Base-by-base conservation (phyloP, 2,113 vertebrate genomes). In the Bujurquina vittata region DNA sequence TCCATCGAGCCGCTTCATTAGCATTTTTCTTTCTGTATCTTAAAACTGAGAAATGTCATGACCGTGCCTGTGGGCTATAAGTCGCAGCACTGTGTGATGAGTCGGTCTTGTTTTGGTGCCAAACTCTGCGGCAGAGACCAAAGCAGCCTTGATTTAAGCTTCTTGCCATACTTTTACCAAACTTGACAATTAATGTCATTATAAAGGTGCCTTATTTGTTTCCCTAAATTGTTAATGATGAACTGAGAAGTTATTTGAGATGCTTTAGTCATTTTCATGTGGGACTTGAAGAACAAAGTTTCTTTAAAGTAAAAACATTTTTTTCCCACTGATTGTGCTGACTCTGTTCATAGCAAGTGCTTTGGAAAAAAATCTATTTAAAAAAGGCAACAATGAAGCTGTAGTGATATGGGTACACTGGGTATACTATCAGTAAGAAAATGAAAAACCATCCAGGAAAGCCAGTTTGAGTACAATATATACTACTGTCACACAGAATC, bases 1-100 rank as follows among this genome's bases (percentile, higher is more conserved):
- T 91, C 89, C 87, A 92, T 91, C 87, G 87, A 90, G 81, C 85
- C 84, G 74, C 89, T 93, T 95, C 91, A 95, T 95, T 96, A 93
- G 91, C 93, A 95, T 94, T 92, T 95, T 89, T 37, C 84, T 84
- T 89, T 91, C 91, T 78, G 86, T 90, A 91, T 94, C 93, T 91
- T 94, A 93, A 95, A 93, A 88, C 80, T 87, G 92, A 95, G 93
- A 94, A 96, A 94, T 94, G 95, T 95, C 94, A 93, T 85, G 84
- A 85, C 84, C 78, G 29, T 77, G 92, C 89, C 94, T 93, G 79
- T 52, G 77, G 94, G 93, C 94, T 89, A 81, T 80, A 91, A 94
- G 92, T 94, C 91, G 87, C 79, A 87, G 89, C 10, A 62, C 87
- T 65, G 73, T 80, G 87, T 92, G 92, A 94, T 92, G 93, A 95